A percentile compares a stretch with the other conserved stretches of the same genome.
These are phyloP conservation scores for Caenorhabditis panamensis DNA, from an alignment of 2,888 invertebrate species.

Conservation along the genomic window DNA sequence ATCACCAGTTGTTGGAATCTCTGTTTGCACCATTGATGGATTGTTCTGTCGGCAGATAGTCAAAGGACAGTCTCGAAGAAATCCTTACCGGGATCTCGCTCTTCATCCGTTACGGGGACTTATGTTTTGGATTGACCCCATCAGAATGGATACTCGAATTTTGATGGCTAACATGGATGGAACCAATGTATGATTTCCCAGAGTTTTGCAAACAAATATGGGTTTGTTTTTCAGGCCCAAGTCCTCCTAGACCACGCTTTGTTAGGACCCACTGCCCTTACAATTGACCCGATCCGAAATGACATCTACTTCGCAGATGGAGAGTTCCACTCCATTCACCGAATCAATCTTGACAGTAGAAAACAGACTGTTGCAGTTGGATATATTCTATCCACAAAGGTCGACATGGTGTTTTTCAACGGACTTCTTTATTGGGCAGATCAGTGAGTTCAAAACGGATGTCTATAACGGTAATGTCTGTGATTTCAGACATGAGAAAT, in stretches of 20 bases:
- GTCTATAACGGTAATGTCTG: constrained; percentile 51
- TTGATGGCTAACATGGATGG: constrained; percentile 93
- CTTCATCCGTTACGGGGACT: constrained; percentile 62
- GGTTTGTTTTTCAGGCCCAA: too few species aligned
- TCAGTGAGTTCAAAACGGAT: constrained; percentile 16
- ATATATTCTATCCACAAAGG: constrained; percentile 63
- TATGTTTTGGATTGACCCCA: constrained; percentile 65
- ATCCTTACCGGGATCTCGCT: constrained; percentile 61
- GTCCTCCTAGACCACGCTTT: too few species aligned
- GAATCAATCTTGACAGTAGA: background rate
- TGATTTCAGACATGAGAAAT: too few species aligned
- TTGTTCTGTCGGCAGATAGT: constrained; percentile 64
- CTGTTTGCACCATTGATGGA: constrained; percentile 60
- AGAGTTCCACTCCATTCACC: too few species aligned
- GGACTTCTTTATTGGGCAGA: constrained; percentile 68
- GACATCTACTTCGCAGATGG: too few species aligned
- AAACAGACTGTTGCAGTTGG: constrained; percentile 42
- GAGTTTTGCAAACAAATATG: too few species aligned
- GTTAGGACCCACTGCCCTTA: too few species aligned
- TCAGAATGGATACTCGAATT: too few species aligned
- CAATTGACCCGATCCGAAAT: too few species aligned
- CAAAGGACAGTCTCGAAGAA: background rate
- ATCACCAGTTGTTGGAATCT: constrained; percentile 57
- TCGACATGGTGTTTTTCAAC: constrained; percentile 56
- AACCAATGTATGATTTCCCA: constrained; percentile 87